Evolutionary conservation across 92 coral and sea anemone species (phyloP), one percentile per base, ranked within the genome.

Genomic region (Montipora capitata): DNA sequence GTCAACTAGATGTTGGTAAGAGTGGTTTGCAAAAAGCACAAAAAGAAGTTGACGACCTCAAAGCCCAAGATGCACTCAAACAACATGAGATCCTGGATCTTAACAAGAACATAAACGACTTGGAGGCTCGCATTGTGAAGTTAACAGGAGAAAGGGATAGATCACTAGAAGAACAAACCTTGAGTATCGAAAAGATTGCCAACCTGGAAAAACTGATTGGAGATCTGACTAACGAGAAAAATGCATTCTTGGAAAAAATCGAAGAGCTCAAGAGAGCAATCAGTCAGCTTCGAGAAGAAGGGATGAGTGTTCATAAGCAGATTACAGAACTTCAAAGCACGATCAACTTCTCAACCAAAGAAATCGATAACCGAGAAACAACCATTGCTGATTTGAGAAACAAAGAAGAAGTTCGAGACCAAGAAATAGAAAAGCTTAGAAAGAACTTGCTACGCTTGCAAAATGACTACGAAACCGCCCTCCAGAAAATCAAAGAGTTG

Each of bases 361-460:
- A 98, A 84, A 89, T 96, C 35, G 99, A 98, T n/a, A 92, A 83
- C 74, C 91, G 94, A 77, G 98, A 98, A 63, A 89, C 88, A n/a
- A 82, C 74, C 17, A 98, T 98, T 10, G 84, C 80, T 43, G 96
- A 93, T 56, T 86, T 98, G 77, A 98, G 91, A 84, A 94, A 89
- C 81, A 96, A 82, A 18, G 78, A 87, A 43, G 98, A 96, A 40
- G 78, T 94, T 51, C 93, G 92, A 10, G 99, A 96, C 82, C 92
- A 97, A 71, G 96, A 98, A 86, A 74, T 92, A 6, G 99, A 96
- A 17, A 90, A 91, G 64, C 79, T 98, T 90, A 92, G 93, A 85
- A 96, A 93, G 87, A 94, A 98, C 91, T 81, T 98, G 96, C 91
- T 96, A 61, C 92, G 96, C 80, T 74, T 98, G 48, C 97, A 98